Evolutionary conservation across 2,797 vertebrate genomes (phyloP).

Genomic region (Manis crassicaudata): DNA sequence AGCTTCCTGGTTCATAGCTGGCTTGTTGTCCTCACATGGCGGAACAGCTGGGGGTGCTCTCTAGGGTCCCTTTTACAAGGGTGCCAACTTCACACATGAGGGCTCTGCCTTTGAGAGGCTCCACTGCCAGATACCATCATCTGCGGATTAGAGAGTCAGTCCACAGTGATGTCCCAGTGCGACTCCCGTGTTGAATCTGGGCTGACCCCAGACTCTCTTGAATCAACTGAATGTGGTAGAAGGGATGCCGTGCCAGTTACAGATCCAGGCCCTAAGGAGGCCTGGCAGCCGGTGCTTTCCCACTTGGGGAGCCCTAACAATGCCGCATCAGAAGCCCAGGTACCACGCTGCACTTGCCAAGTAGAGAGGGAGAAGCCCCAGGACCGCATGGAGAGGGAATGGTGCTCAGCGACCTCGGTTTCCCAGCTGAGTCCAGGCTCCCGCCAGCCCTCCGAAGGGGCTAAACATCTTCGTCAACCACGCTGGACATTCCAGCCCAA

Average conservation of each 20-base stretch:
- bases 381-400: neutral
- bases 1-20: neutral
- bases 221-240: neutral
- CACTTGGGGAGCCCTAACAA: neutral
- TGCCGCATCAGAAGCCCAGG: neutral
- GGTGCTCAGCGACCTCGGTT: neutral
- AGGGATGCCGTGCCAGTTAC: neutral
- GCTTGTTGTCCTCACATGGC: neutral
- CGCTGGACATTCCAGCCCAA: too few relatives aligned
- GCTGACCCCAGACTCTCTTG: neutral
- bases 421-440: neutral
- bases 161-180: neutral
- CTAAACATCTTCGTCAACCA: neutral
- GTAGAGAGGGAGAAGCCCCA: neutral
- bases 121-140: neutral
- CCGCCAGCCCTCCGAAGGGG: neutral
- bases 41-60: neutral
- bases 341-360: neutral
- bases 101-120: too few relatives aligned
- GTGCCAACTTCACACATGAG: neutral
- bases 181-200: neutral
- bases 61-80: neutral
- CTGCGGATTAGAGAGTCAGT: neutral
- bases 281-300: neutral
- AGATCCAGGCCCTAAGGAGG: neutral